Percentiles rank a stretch among this genome's conserved stretches.
These are phyloP conservation scores for Craterocephalus amniculus DNA, from an alignment of 2,797 vertebrate genomes.

Conservation along the genomic window DNA sequence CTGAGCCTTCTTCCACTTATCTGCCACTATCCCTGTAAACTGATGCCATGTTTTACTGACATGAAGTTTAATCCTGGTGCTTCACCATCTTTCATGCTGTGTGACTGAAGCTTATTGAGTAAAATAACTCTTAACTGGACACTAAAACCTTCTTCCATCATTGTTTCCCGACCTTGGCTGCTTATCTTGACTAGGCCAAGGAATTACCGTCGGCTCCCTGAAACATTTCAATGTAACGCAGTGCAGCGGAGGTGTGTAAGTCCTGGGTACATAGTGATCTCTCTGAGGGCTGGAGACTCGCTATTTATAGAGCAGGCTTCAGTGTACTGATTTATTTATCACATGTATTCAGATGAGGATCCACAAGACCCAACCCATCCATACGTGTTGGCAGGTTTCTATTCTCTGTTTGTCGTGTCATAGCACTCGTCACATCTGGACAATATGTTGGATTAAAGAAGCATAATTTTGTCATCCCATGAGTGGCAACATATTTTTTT, in stretches of 20 bases:
- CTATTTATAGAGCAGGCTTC: slow-evolving; percentile 67
- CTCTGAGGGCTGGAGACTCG: slow-evolving; percentile 29
- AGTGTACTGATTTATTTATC: slow-evolving; percentile 63
- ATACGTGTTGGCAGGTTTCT: background rate
- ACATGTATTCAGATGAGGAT: slow-evolving; percentile 38
- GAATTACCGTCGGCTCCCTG: slow-evolving; percentile 20
- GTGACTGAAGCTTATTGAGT: slow-evolving; percentile 32
- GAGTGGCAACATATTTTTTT: no score
- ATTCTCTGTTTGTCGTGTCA: slow-evolving; percentile 1
- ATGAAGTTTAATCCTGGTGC: slow-evolving; percentile 30
- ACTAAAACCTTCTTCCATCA: slow-evolving; percentile 37
- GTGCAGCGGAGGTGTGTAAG: slow-evolving; percentile 44
- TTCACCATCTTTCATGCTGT: slow-evolving; percentile 14
- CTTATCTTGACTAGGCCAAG: slow-evolving; percentile 3
- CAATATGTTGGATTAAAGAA: background rate
- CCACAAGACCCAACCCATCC: background rate
- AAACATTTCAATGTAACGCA: slow-evolving; percentile 46
- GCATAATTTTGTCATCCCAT: background rate
- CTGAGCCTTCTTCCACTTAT: slow-evolving; percentile 34
- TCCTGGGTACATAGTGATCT: slow-evolving; percentile 67
- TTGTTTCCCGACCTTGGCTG: slow-evolving; percentile 22
- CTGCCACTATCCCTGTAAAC: slow-evolving; percentile 41
- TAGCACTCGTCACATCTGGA: background rate
- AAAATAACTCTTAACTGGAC: slow-evolving; percentile 45
- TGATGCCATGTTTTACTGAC: slow-evolving; percentile 22